Evolutionary conservation across 1,140 invertebrate species (phyloP).

Genomic region (Papilio glaucus): DNA sequence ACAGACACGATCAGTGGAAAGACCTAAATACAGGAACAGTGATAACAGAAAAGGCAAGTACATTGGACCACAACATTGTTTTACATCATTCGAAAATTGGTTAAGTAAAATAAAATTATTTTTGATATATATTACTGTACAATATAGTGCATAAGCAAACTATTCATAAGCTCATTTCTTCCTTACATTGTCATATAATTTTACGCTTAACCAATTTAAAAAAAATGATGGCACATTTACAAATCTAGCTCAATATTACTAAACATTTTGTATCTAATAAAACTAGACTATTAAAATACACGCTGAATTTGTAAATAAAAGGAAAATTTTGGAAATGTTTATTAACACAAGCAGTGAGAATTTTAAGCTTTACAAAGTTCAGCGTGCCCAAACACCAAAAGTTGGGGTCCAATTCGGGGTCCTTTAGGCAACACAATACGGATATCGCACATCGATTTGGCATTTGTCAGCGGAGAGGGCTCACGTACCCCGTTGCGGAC

Average conservation of each 20-base stretch:
- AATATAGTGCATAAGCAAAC: background rate
- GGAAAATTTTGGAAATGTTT: background rate
- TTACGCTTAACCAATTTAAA: constrained; percentile 9
- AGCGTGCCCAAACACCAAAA: too few species aligned
- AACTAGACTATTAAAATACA: constrained; percentile 5
- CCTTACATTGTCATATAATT: too few species aligned
- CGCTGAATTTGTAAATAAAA: constrained; percentile 18
- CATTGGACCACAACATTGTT: constrained; percentile 33
- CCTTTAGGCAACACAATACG: constrained; percentile 63
- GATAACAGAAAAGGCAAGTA: constrained; percentile 31
- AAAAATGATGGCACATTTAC: background rate
- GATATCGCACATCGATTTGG: constrained; percentile 60
- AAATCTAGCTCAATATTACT: constrained; percentile 21
- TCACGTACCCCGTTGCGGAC: constrained; percentile 79
- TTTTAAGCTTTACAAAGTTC: background rate
- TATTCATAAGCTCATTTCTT: too few species aligned
- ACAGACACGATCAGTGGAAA: constrained; percentile 35
- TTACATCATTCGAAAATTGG: constrained; percentile 26
- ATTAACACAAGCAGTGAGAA: background rate
- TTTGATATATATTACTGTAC: background rate
- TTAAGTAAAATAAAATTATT: background rate
- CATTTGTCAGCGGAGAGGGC: constrained; percentile 48
- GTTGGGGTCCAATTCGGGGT: constrained; percentile 33
- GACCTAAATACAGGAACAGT: constrained; percentile 34
- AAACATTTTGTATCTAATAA: constrained; percentile 20